A percentile compares a stretch with the other conserved stretches of the same genome.
Evolutionary conservation across 2,113 vertebrate species (phyloP).

Genomic region (Pterophyllum scalare): DNA sequence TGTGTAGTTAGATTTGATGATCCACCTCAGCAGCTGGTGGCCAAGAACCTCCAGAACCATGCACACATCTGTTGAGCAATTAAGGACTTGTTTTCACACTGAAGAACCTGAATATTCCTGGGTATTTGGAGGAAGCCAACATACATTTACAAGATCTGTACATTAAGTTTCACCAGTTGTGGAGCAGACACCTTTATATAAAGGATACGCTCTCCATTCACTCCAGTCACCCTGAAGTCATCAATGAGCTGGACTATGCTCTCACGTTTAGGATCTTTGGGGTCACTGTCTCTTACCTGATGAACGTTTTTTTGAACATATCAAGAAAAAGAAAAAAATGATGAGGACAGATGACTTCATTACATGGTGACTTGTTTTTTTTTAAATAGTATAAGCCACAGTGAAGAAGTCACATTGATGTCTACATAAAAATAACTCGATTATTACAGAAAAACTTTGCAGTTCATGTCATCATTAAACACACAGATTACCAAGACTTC

Average conservation of each 20-base stretch:
- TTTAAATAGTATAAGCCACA: no score
- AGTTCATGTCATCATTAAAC: not conserved
- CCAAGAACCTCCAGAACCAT: constrained; percentile 98
- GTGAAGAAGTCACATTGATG: not conserved
- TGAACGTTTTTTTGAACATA: not conserved
- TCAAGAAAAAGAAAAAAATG: not conserved
- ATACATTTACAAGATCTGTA: not conserved
- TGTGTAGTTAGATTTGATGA: constrained; percentile 95
- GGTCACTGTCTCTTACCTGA: constrained; percentile 94
- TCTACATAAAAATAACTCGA: not conserved
- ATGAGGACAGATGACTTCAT: not conserved
- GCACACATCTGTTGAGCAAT: constrained; percentile 86
- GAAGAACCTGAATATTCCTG: not conserved
- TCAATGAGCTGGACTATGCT: constrained; percentile 95
- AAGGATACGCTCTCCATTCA: constrained; percentile 96
- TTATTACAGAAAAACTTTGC: not conserved
- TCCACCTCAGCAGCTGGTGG: constrained; percentile 95
- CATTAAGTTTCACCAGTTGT: not conserved
- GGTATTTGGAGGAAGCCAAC: not conserved
- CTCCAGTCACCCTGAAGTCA: constrained; percentile 93
- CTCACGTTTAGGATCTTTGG: constrained; percentile 91
- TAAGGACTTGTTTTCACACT: constrained; percentile 26
- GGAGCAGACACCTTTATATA: not conserved
- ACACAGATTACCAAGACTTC: not conserved
- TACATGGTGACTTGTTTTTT: not conserved